Evolutionary conservation across 1,140 invertebrate species (phyloP).

Genomic region (Microplitis demolitor): DNA sequence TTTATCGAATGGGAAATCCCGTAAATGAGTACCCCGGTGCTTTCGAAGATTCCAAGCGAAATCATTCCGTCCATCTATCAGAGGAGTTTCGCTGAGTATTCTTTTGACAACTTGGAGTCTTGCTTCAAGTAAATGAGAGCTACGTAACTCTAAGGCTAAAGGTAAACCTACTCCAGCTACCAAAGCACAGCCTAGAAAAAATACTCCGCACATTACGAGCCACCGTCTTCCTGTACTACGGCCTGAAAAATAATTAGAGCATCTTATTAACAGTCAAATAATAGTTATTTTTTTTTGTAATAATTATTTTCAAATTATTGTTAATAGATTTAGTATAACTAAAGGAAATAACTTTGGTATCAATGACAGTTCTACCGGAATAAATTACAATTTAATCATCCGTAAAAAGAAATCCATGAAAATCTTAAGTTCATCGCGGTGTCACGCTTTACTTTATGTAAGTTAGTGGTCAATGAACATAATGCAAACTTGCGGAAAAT

Average conservation of each 20-base stretch:
- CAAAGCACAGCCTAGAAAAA: constrained; percentile 56
- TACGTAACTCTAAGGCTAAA: constrained; percentile 63
- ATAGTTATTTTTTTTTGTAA: neutral
- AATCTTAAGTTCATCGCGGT: constrained; percentile 26
- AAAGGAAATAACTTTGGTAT: neutral
- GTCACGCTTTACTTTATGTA: constrained; percentile 21
- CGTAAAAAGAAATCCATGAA: constrained; percentile 42
- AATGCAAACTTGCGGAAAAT: constrained; percentile 1
- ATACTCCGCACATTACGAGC: constrained; percentile 52
- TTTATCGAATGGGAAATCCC: constrained; percentile 72
- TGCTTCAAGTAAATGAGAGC: constrained; percentile 65
- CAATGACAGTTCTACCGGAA: constrained; percentile 5
- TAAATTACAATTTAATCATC: constrained; percentile 25
- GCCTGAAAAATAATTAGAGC: constrained; percentile 32
- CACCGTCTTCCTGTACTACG: constrained; percentile 46
- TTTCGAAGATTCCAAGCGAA: constrained; percentile 82
- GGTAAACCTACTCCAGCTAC: constrained; percentile 62
- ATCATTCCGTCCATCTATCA: constrained; percentile 77
- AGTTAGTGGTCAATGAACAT: neutral
- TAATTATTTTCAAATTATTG: neutral
- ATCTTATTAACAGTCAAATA: neutral
- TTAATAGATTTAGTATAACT: neutral
- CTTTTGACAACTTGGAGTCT: constrained; percentile 65
- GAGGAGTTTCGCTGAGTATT: constrained; percentile 63
- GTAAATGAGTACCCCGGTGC: constrained; percentile 71